Evolutionary conservation across 1,140 invertebrate species (phyloP).

Genomic region (Drosophila persimilis): DNA sequence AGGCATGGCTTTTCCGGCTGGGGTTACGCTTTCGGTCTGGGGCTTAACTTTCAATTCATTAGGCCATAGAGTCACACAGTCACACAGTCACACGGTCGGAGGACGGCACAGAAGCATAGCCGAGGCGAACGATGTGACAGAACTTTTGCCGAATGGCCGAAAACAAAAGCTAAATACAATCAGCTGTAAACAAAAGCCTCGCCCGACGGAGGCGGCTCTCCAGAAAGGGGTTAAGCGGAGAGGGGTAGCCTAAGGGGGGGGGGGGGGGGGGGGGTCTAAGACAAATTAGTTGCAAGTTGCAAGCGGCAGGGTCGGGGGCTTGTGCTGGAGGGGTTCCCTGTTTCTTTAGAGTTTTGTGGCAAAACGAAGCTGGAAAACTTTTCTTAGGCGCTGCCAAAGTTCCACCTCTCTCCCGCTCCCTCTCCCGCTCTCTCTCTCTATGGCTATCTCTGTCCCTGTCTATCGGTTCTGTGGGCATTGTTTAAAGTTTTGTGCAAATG

Average conservation of each 20-base stretch:
- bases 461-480: slow-evolving; percentile 58
- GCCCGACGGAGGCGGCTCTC: slow-evolving; percentile 26
- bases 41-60: slow-evolving; percentile 73
- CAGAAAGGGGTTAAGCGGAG: not conserved
- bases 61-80: slow-evolving; percentile 37
- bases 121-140: slow-evolving; percentile 43
- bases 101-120: not conserved
- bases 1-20: not conserved
- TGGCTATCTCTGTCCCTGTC: not conserved
- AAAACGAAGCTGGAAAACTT: slow-evolving; percentile 18
- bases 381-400: slow-evolving; percentile 21
- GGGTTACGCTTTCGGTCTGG: slow-evolving; percentile 14
- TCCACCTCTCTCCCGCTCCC: not conserved
- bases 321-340: slow-evolving; percentile 1
- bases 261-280: slow-evolving; percentile 16
- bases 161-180: slow-evolving; percentile 75
- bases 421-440: not conserved
- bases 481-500: slow-evolving; percentile 75
- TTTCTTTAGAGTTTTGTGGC: slow-evolving; percentile 35
- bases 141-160: slow-evolving; percentile 54
- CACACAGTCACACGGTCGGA: slow-evolving; percentile 1
- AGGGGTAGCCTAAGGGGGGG: not conserved
- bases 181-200: slow-evolving; percentile 69
- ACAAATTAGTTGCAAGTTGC: slow-evolving; percentile 77
- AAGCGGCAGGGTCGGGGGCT: slow-evolving; percentile 3